Evolutionary conservation across 2,888 invertebrate genomes (phyloP).

Genomic region (Disparrhopalites patrizii): DNA sequence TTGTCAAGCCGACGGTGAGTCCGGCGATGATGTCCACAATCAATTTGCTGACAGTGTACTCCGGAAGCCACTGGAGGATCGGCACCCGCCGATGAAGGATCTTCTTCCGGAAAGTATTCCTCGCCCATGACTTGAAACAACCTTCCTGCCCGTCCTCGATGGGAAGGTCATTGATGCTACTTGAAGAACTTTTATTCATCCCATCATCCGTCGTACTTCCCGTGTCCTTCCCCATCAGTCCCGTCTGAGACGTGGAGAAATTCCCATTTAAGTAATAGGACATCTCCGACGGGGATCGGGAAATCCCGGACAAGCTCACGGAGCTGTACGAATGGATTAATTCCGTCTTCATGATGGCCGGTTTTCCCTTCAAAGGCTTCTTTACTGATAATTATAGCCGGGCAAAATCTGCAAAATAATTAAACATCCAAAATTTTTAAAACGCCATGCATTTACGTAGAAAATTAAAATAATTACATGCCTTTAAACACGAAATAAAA

Average conservation of each 20-base stretch:
- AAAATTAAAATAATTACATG: too few relatives aligned
- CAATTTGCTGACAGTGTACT: conserved; percentile 51
- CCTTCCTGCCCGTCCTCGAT: background rate
- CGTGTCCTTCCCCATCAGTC: conserved; percentile 25
- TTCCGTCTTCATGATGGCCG: conserved; percentile 45
- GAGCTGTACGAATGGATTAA: conserved; percentile 46
- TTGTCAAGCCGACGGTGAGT: conserved; percentile 55
- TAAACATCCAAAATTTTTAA: background rate
- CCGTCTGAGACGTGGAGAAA: conserved; percentile 26
- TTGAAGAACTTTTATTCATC: conserved; percentile 12
- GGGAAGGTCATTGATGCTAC: conserved; percentile 16
- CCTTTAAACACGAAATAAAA: too few relatives aligned
- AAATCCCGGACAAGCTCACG: conserved; percentile 38
- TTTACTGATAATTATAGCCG: background rate
- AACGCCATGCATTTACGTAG: too few relatives aligned
- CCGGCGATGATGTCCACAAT: conserved; percentile 55
- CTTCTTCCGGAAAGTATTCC: conserved; percentile 38
- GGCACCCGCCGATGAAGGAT: conserved; percentile 44
- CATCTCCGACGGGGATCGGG: conserved; percentile 38
- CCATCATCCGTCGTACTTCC: conserved; percentile 1
- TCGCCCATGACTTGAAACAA: conserved; percentile 29
- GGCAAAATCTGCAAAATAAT: conserved; percentile 9
- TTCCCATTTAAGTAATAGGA: conserved; percentile 18
- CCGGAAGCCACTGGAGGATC: conserved; percentile 50
- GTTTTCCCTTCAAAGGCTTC: background rate